Conservation (phyloP, 2,888 invertebrate genomes). For the Drosophila fulvimacula region DNA sequence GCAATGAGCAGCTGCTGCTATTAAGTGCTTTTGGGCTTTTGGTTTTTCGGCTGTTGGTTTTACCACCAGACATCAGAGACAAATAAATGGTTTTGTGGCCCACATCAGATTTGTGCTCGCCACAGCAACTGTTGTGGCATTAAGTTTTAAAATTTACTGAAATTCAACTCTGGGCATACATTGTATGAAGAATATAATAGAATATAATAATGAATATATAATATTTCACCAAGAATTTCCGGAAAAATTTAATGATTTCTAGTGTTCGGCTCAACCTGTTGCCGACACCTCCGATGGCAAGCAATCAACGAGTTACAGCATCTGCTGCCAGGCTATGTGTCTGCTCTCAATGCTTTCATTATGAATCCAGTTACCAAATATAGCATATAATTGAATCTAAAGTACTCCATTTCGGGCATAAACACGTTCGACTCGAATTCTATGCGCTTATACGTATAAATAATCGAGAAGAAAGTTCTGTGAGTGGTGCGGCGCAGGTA, state of each 20-base stretch:
- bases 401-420: slow-evolving; percentile 75
- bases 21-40: slow-evolving; percentile 42
- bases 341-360: slow-evolving; percentile 50
- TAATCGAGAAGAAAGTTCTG: slow-evolving; percentile 43
- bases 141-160: slow-evolving; percentile 12
- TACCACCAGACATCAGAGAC: slow-evolving; percentile 3
- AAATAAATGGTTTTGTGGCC: slow-evolving; percentile 25
- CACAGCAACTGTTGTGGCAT: slow-evolving; percentile 11
- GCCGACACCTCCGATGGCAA: slow-evolving; percentile 18
- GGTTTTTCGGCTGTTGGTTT: slow-evolving; percentile 22
- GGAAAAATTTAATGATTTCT: slow-evolving; percentile 1
- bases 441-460: slow-evolving; percentile 35
- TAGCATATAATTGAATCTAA: slow-evolving; percentile 71
- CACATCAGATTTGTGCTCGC: slow-evolving; percentile 60
- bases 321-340: slow-evolving; percentile 10
- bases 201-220: slow-evolving; percentile 1
- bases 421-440: slow-evolving; percentile 63
- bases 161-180: slow-evolving; percentile 4
- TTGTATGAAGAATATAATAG: background rate
- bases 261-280: slow-evolving; percentile 26
- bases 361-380: slow-evolving; percentile 55
- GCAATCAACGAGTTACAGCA: slow-evolving; percentile 27
- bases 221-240: background rate
- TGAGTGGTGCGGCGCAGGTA: slow-evolving; percentile 39
- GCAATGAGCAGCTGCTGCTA: slow-evolving; percentile 19